phyloP scores from a whole-genome alignment of 2,888 invertebrate genomes.

The Melipona beecheii region DNA sequence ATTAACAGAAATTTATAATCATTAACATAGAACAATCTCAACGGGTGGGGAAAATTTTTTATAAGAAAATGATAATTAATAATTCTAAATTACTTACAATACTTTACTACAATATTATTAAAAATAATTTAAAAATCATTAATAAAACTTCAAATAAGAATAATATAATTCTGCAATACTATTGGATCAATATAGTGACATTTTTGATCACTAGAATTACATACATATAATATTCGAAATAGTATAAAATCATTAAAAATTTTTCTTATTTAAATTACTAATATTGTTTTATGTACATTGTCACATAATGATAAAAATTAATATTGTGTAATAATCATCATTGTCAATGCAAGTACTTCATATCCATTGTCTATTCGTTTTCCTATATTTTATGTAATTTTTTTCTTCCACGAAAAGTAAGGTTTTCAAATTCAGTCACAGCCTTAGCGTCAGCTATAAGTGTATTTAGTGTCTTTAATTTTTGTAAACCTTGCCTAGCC shows the following conservation, averaged over 20 bases:
- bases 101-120: neutral
- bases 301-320: neutral
- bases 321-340: neutral
- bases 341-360: neutral
- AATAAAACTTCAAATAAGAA: neutral
- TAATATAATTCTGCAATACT: neutral
- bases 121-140: neutral
- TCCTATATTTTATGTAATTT: slow-evolving; percentile 31
- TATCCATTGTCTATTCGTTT: slow-evolving; percentile 3
- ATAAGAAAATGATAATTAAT: neutral
- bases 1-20: neutral
- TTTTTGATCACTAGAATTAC: slow-evolving; percentile 1
- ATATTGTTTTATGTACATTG: neutral
- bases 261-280: neutral
- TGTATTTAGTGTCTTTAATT: slow-evolving; percentile 86
- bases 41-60: neutral
- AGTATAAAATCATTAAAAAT: neutral
- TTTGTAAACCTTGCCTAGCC: slow-evolving; percentile 88
- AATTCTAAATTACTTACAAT: neutral
- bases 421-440: slow-evolving; percentile 5
- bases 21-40: neutral
- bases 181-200: neutral
- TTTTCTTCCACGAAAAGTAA: slow-evolving; percentile 35
- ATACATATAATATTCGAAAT: neutral
- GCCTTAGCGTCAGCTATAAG: slow-evolving; percentile 83